Base-by-base conservation (phyloP, 2,113 vertebrate species). In the Eira barbara region DNA sequence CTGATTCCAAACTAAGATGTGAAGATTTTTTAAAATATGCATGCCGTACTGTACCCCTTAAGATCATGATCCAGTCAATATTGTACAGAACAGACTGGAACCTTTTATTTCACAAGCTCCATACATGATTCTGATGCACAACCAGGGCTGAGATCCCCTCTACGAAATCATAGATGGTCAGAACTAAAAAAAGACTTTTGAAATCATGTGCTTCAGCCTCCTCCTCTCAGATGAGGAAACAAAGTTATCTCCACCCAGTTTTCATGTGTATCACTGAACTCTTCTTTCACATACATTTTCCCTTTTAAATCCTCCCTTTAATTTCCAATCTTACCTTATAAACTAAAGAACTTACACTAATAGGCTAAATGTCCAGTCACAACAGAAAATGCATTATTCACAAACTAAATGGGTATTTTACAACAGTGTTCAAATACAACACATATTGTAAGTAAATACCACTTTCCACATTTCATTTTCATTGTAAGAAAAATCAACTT, bases 391-490 rank as follows among this genome's bases (percentile, higher is more conserved):
- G 18, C 65, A 94, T 87, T 90, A 94, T 49, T 88, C 29, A 63
- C 31, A 47, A 69, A 27, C 76, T 61, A 45, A 20, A 88, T 14
- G 34, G 23, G 78, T n/a, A 78, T 59, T 47, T 79, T 45, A 82
- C 88, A 94, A 89, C 57, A 65, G 36, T 65, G n/a, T 36, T 93
- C n/a, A 82, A 25, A 71, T 94, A 78, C 34, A 95, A 93, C 36
- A 90, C 20, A 84, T 39, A 84, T 3, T 67, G 2, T 78, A 86
- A 91, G 29, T 65, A 93, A 86, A 86, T 36, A 74, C 45, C 79
- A 63, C 14, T 39, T 95, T 89, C 59, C 78, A 82, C 29, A 63
- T 74, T 89, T 95, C 74, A 42, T 83, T 80, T 94, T 29, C 36
- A 57, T 31, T 59, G 59, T 23, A 83, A n/a, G 84, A 95, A 34